Evolutionary conservation across 2,797 vertebrate species (phyloP), one percentile per base, ranked within the genome.

Genomic region (Girardinus metallicus): DNA sequence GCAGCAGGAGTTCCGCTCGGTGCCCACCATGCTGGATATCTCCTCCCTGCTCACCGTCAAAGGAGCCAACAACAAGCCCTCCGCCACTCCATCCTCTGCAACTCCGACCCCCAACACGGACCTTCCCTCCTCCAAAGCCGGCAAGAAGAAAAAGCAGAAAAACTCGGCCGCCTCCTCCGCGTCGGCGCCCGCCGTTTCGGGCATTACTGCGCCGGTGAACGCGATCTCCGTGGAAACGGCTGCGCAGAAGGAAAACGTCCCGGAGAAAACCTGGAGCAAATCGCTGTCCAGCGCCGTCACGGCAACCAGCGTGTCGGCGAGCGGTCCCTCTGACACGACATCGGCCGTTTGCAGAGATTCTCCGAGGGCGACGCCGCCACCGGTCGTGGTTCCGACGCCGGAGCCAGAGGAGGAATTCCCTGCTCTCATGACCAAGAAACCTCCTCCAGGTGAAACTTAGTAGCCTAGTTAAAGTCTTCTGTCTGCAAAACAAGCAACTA

Each of bases 391-490:
- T 81, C 96, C 97, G 23, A 93, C 95, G 18, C 94, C 95, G 0
- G 96, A 84, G 93, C 96, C 97, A 87, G 98, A 98, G 86, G 98
- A 98, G 83, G 98, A 99, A 21, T 99, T 99, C 79, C 98, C 99
- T 66, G 98, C 96, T 1, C 97, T 99, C 46, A 93, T 93, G 29
- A 89, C 97, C 66, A 96, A 97, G 91, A 98, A 96, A 91, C 98
- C 97, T 29, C 99, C 99, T 0, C 99, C 98, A 92, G 99, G 99
- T 99, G 86, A 2, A 31, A 2, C 29, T 46, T n/a, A 34, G 0
- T 39, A 57, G 2, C 4, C 18, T 26, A 10, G 13, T 11, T 36
- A 5, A 29, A 46, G n/a, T 31, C 15, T 34, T 44, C 23, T 36
- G 10, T 13, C 21, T n/a, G 41, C 68, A 43, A 44, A 44, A 43